Percentiles rank a stretch among this genome's conserved stretches.
phyloP scores from a whole-genome alignment of 2,797 vertebrate genomes.

The Xiphorhynchus erythropygius region DNA sequence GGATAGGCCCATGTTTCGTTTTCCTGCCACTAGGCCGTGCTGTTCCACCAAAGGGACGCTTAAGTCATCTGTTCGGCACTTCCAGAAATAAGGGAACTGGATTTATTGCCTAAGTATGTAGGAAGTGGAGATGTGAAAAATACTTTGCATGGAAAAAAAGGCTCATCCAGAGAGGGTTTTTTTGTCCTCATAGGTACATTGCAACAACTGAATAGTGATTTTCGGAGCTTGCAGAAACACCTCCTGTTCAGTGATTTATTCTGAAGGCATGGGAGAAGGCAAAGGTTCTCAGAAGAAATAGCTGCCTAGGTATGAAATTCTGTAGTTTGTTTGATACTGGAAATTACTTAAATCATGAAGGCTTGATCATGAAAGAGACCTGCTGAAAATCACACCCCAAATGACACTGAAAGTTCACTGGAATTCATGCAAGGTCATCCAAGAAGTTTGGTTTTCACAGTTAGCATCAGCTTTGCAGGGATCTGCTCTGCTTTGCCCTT shows the following conservation, averaged over 20 bases:
- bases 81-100: neutral
- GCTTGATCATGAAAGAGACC: neutral
- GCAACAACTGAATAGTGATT: neutral
- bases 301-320: neutral
- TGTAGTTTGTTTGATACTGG: neutral
- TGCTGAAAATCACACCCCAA: neutral
- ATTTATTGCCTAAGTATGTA: neutral
- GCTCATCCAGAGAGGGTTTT: neutral
- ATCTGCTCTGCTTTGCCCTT: neutral
- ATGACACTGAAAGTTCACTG: neutral
- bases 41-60: neutral
- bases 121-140: neutral
- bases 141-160: neutral
- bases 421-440: neutral
- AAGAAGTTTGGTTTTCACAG: neutral
- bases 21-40: constrained; percentile 27
- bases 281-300: neutral
- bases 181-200: neutral
- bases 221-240: neutral
- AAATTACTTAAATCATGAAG: neutral
- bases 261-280: neutral
- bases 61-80: neutral
- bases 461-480: neutral
- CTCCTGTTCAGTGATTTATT: neutral
- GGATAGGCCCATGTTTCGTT: neutral